These are phyloP conservation scores for Mesembrinibis cayennensis DNA, from an alignment of 2,113 vertebrate species.

Conservation along the genomic window DNA sequence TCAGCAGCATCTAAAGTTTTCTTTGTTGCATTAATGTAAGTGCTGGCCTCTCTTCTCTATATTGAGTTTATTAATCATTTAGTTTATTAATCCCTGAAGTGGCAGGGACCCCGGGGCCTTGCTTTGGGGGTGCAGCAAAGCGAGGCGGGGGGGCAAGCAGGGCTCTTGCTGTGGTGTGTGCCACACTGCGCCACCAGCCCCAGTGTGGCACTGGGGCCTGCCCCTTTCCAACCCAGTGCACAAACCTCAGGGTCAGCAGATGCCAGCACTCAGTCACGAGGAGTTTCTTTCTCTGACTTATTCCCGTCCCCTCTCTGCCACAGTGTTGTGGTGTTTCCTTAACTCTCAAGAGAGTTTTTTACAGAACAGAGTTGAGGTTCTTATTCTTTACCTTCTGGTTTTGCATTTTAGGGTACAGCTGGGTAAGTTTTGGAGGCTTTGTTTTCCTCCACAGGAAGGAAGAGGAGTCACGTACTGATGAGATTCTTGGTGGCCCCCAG, in stretches of 20 bases:
- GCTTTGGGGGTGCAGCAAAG: neutral
- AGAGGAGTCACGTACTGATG: neutral
- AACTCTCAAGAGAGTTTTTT: neutral
- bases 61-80: neutral
- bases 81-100: neutral
- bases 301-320: neutral
- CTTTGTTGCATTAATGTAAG: neutral
- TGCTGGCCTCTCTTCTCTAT: neutral
- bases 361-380: neutral
- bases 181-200: rapidly evolving
- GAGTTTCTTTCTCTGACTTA: neutral
- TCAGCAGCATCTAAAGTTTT: neutral
- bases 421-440: neutral
- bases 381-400: neutral
- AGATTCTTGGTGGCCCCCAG: neutral
- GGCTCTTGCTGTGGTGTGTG: too few species aligned
- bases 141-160: neutral
- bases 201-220: neutral
- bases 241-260: neutral
- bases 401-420: neutral
- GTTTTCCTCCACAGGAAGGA: neutral
- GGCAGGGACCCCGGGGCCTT: neutral
- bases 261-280: neutral
- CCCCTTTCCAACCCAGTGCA: neutral
- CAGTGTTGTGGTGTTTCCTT: neutral